Percentiles rank a stretch among this genome's conserved stretches.
Conservation (phyloP, 2,797 vertebrate genomes). For the Sternotherus odoratus region DNA sequence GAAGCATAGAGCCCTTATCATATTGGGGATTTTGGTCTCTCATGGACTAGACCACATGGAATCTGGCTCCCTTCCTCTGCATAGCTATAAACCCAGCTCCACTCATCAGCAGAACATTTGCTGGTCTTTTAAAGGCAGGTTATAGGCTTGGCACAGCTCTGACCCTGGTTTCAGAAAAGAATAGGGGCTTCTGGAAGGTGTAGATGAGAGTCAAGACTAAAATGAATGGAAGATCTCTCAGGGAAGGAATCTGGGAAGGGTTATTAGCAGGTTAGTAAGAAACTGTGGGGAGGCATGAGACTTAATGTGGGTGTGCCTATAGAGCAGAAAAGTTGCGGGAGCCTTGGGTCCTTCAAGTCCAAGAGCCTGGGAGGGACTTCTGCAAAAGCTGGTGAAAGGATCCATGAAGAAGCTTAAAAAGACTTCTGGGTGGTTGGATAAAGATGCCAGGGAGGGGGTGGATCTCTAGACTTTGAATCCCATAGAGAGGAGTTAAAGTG, state of each 20-base stretch:
- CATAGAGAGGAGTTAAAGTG: not conserved
- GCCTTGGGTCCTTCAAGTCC: not conserved
- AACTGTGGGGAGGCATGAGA: not conserved
- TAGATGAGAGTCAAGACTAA: not conserved
- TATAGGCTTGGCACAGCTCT: not conserved
- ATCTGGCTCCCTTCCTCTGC: not conserved
- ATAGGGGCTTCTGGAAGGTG: not conserved
- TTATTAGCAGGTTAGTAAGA: not conserved
- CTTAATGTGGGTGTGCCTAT: not conserved
- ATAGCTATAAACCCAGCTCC: not conserved
- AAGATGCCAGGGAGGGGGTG: not conserved
- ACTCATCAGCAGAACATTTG: not conserved
- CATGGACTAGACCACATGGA: not conserved
- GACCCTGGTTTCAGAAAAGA: not conserved
- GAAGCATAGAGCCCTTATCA: not conserved
- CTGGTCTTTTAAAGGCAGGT: not conserved
- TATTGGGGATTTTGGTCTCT: not conserved
- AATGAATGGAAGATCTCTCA: not conserved
- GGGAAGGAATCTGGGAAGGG: not conserved
- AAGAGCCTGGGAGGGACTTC: not conserved
- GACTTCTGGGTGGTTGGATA: not conserved
- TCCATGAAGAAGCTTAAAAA: not conserved
- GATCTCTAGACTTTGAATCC: not conserved
- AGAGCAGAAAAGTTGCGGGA: not conserved
- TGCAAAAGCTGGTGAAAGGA: not conserved